Conservation (phyloP, 2,888 invertebrate genomes). For the Mactromeris polynyma region DNA sequence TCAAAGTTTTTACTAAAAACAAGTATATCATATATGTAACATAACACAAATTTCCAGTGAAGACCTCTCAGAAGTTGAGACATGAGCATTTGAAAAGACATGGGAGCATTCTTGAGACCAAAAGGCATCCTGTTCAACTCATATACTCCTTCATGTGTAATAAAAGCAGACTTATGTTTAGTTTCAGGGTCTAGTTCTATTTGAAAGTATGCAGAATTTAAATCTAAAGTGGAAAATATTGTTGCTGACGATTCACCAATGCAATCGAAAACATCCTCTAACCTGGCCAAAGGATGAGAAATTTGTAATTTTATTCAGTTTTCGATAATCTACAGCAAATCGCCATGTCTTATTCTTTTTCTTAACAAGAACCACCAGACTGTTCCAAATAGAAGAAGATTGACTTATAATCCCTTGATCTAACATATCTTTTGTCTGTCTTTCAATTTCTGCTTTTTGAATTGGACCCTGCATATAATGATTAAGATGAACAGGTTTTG, state of each 20-base stretch:
- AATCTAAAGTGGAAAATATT: slow-evolving; percentile 60
- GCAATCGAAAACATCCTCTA: slow-evolving; percentile 64
- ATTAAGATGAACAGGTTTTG: slow-evolving; percentile 50
- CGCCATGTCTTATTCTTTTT: slow-evolving; percentile 61
- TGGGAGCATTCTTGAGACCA: slow-evolving; percentile 66
- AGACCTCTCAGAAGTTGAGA: slow-evolving; percentile 65
- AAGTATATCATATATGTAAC: slow-evolving; percentile 70
- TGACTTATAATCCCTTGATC: slow-evolving; percentile 55
- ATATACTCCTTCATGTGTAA: slow-evolving; percentile 65
- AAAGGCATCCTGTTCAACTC: slow-evolving; percentile 60
- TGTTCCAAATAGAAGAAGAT: slow-evolving; percentile 58
- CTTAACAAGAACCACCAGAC: slow-evolving; percentile 61
- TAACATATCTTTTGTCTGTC: slow-evolving; percentile 53
- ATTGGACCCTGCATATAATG: slow-evolving; percentile 50
- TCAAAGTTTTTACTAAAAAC: slow-evolving; percentile 67
- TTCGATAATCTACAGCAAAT: slow-evolving; percentile 68
- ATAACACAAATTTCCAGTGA: slow-evolving; percentile 71
- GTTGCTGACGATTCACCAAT: slow-evolving; percentile 53
- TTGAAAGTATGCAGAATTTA: slow-evolving; percentile 62
- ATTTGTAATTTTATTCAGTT: slow-evolving; percentile 66
- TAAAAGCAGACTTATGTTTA: slow-evolving; percentile 70
- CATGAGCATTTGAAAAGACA: slow-evolving; percentile 67
- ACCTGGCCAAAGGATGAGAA: slow-evolving; percentile 66
- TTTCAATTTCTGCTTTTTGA: slow-evolving; percentile 51
- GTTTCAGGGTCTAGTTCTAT: slow-evolving; percentile 61